Percentiles rank a stretch among this genome's conserved stretches.
phyloP scores from a whole-genome alignment of 2,888 invertebrate genomes.

The Lepetodrilus schrolli region DNA sequence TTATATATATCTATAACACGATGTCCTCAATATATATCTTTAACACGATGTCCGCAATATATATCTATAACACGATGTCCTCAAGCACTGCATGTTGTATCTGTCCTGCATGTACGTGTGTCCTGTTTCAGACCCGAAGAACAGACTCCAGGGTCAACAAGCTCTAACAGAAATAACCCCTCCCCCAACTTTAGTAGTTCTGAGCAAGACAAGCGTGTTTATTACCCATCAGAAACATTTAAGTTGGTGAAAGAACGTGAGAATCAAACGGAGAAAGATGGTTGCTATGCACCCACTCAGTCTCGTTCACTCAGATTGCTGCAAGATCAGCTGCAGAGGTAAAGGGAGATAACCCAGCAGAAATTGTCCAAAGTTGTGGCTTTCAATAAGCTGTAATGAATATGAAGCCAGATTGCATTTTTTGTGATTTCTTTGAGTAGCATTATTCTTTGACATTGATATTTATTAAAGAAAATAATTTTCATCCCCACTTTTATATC shows the following conservation, averaged over 20 bases:
- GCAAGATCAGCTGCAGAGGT: slow-evolving; percentile 58
- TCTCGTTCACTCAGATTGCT: slow-evolving; percentile 65
- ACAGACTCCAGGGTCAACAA: background rate
- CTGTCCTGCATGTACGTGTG: background rate
- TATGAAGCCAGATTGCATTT: too few relatives aligned
- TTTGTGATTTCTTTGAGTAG: too few relatives aligned
- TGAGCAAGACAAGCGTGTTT: slow-evolving; percentile 31
- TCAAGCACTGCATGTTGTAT: too few relatives aligned
- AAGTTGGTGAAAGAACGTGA: slow-evolving; percentile 64
- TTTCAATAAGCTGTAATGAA: too few relatives aligned
- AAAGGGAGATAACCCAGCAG: slow-evolving; percentile 31
- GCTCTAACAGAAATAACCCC: background rate
- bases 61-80: too few relatives aligned
- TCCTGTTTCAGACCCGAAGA: slow-evolving; percentile 3
- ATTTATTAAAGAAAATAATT: too few relatives aligned
- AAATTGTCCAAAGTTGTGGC: too few relatives aligned
- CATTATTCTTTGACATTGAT: too few relatives aligned
- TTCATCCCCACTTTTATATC: too few relatives aligned
- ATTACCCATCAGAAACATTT: slow-evolving; percentile 68
- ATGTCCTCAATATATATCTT: too few relatives aligned
- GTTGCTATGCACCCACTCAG: slow-evolving; percentile 54
- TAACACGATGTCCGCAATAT: too few relatives aligned
- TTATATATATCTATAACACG: too few relatives aligned
- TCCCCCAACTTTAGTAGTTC: background rate
- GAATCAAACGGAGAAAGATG: slow-evolving; percentile 41